Evolutionary conservation across 2,888 invertebrate genomes (phyloP).

Genomic region (Sturmia bella): DNA sequence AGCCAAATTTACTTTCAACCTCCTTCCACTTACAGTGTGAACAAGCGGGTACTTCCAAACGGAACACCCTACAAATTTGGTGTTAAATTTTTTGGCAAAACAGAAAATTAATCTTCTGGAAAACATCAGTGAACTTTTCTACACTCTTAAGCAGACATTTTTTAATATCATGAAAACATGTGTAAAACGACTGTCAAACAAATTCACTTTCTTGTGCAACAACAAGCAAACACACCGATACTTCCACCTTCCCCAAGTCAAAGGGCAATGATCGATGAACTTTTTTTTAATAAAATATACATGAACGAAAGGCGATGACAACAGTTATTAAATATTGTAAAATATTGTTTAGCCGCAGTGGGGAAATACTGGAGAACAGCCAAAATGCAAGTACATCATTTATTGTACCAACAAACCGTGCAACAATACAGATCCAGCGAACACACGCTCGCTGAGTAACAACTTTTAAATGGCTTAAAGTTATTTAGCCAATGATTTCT

Average conservation of each 20-base stretch:
- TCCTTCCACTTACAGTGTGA: too few species aligned
- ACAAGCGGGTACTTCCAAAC: background rate
- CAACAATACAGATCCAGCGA: background rate
- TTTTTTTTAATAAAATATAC: constrained; percentile 1
- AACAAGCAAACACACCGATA: background rate
- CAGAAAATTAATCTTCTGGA: constrained; percentile 45
- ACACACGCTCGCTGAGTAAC: background rate
- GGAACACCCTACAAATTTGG: constrained; percentile 5
- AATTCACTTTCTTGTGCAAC: background rate
- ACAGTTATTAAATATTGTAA: constrained; percentile 39
- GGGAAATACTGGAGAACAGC: background rate
- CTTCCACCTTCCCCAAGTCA: background rate
- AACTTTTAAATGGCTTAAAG: too few species aligned
- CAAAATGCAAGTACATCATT: constrained; percentile 15
- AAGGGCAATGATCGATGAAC: constrained; percentile 36
- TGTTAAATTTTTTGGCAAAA: constrained; percentile 4
- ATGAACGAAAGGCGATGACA: constrained; percentile 7
- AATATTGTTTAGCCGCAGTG: constrained; percentile 19
- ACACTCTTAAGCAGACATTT: constrained; percentile 15
- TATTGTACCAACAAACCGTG: background rate
- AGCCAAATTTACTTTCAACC: too few species aligned
- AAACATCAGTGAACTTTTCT: constrained; percentile 43
- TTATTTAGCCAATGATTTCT: too few species aligned
- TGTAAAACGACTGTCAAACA: constrained; percentile 20
- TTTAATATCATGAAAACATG: constrained; percentile 28